Evolutionary conservation across 2,113 vertebrate species (phyloP), one percentile per base, ranked within the genome.

Genomic region (Columba livia): DNA sequence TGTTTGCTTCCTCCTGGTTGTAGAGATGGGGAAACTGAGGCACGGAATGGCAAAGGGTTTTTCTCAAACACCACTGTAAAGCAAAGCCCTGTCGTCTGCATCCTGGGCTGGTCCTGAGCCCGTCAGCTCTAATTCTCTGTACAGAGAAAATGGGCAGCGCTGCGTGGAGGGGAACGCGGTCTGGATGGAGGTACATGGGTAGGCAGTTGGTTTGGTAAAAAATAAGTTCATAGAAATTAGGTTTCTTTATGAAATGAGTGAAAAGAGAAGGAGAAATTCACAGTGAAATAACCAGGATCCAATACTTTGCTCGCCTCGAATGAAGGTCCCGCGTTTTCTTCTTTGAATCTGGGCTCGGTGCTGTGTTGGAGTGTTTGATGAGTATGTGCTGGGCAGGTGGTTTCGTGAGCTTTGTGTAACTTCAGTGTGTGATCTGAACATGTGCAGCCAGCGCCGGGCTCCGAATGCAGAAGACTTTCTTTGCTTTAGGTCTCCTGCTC

Each of bases 81-180:
- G n/a, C 44, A 32, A 42, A 85, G 32, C 32, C 36, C 20, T 0
- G 0, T 19, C 0, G 0, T 44, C 50, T 32, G 42, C 5, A 0
- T 71, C 58, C 48, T 14, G 38, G 17, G 51, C 78, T 23, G 32
- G 26, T 38, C 36, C 61, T 28, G 58, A 23, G 69, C 53, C 32
- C 5, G 0, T 62, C 2, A 3, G 2, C 51, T 25, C 40, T 29
- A 12, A 25, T 29, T 64, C 44, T 38, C 31, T 3, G 0, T 23
- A 7, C 24, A 28, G 40, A 54, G 38, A 19, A 26, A 40, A 74
- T 25, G 61, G 11, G 25, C 47, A 31, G 38, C 1, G 1, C 67
- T 32, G 48, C 29, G n/a, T 0, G 0, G 26, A 42, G 32, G 42
- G 11, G 32, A 50, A 42, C 7, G 34, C 6, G 1, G 17, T 36